Base-by-base conservation (phyloP, 2,888 invertebrate genomes). In the Microctonus brassicae region DNA sequence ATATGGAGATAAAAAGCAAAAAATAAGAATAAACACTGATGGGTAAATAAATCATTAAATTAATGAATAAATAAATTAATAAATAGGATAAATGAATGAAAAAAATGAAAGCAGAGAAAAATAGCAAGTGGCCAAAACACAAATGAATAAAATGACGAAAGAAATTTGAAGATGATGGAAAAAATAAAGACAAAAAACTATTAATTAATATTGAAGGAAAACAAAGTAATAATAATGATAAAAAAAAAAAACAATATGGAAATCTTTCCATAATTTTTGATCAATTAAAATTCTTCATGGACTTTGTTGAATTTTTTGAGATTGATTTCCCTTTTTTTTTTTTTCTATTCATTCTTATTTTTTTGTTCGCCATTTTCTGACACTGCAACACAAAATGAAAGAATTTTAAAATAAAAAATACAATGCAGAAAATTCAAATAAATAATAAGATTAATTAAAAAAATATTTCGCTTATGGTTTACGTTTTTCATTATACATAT, bases 341-440 rank as follows among this genome's bases (percentile, higher is more conserved):
- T 7, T 5, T 29, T 29, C 29, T n/a, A 29, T 7, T 29, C 29
- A 29, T 29, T 29, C 29, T 5, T 29, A 29, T 5, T 5, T 29
- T 29, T 7, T n/a, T n/a, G n/a, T n/a, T n/a, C n/a, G n/a, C n/a
- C n/a, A n/a, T n/a, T n/a, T n/a, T n/a, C n/a, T n/a, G n/a, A n/a
- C n/a, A n/a, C n/a, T 39, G 13, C 39, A n/a, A 13, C 13, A 20
- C 6, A 47, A 17, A 47, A 47, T 5, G 5, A 47, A 20, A 17
- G 7, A 47, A 17, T 17, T 17, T 2, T 17, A 2, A 47, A 85
- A 84, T 17, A 3, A 7, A 0, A 47, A 20, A 5, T 47, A 4
- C 0, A 5, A 9, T 17, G 17, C 1, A 17, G 17, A 47, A 17
- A 17, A n/a, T n/a, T n/a, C 17, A n/a, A n/a, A 20, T 5, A 5